Conservation (phyloP, 1,140 invertebrate genomes). For the Chlorops oryzae region DNA sequence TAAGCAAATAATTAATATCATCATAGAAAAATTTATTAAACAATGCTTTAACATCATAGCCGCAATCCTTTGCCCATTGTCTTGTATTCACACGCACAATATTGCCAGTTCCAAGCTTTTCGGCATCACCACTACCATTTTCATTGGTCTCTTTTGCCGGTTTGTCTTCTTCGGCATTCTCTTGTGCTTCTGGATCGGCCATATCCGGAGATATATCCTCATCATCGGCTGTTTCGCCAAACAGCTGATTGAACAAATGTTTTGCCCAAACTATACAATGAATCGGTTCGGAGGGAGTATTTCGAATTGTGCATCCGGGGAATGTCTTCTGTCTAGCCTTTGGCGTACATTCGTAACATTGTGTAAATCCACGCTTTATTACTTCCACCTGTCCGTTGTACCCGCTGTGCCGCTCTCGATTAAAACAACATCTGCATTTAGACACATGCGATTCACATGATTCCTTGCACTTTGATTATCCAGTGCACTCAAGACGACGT, state of each 20-base stretch:
- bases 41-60: slow-evolving; percentile 78
- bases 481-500: slow-evolving; percentile 92
- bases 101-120: slow-evolving; percentile 53
- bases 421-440: slow-evolving; percentile 87
- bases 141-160: slow-evolving; percentile 42
- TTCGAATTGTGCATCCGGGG: slow-evolving; percentile 97
- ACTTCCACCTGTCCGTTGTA: slow-evolving; percentile 86
- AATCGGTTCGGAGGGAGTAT: slow-evolving; percentile 98
- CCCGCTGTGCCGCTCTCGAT: slow-evolving; percentile 97
- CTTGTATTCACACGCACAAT: slow-evolving; percentile 79
- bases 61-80: slow-evolving; percentile 75
- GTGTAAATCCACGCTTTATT: slow-evolving; percentile 81
- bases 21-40: slow-evolving; percentile 89
- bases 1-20: slow-evolving; percentile 91
- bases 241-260: slow-evolving; percentile 96
- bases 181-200: slow-evolving; percentile 77
- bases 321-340: slow-evolving; percentile 88
- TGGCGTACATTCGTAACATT: slow-evolving; percentile 96
- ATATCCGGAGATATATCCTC: slow-evolving; percentile 97
- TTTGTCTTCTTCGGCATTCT: not conserved
- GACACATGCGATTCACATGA: slow-evolving; percentile 98
- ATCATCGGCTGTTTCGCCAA: slow-evolving; percentile 93
- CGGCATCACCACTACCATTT: slow-evolving; percentile 48
- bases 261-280: slow-evolving; percentile 99
- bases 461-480: slow-evolving; percentile 95